Evolutionary conservation across 2,888 invertebrate species (phyloP), one percentile per base, ranked within the genome.

Genomic region (Icerya purchasi): DNA sequence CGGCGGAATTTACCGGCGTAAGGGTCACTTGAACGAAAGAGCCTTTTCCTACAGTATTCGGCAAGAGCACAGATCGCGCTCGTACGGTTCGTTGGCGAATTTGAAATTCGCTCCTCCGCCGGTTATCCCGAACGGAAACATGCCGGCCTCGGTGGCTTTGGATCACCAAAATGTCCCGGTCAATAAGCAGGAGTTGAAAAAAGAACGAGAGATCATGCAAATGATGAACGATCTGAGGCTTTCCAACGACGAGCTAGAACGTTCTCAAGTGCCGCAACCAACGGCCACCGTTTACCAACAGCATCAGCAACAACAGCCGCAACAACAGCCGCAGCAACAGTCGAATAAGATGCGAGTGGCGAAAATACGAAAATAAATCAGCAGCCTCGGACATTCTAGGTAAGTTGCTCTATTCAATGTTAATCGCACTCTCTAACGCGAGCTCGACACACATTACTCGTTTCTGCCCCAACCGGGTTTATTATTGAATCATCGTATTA

Each of bases 41-140:
- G 92, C 92, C 22, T 92, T 92, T 70, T 89, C 89, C 60, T 91
- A 92, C 74, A 91, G 91, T 66, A 92, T 92, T 69, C 76, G 92
- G 61, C 91, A 92, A 71, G 92, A 92, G 71, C 91, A 92, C 70
- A 79, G 92, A 65, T 90, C 90, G 70, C 78, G 92, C 63, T 91
- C 90, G 68, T 91, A 92, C 72, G 91, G 91, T 62, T 89, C 89
- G 62, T 75, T 92, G 70, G 89, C 91, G 62, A 91, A 90, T 70
- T 75, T 92, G 63, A 89, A 90, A 70, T 91, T 91, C 73, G 87
- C 85, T 66, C 83, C 84, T 65, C 85, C 86, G 64, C 67, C 67
- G 3, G 64, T 66, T 19, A 69, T 69, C 22, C 66, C 67, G 3
- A 72, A 70, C 62, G 68, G 69, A 14, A 56, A 54, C 1, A 54